phyloP scores from a whole-genome alignment of 2,888 invertebrate species.

The Barypeithes pellucidus region DNA sequence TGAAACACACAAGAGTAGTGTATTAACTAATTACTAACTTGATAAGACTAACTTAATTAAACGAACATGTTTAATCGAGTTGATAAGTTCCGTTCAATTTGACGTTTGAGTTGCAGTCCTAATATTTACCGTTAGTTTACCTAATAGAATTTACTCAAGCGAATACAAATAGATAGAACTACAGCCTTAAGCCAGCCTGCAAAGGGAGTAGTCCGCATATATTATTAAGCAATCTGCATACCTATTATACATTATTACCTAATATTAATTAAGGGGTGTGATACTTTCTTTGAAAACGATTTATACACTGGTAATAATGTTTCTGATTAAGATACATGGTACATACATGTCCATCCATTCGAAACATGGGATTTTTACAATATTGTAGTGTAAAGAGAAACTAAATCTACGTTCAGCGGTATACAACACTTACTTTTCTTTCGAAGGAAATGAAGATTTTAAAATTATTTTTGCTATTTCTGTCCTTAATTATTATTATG shows the following conservation, averaged over 20 bases:
- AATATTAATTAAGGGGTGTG: no score
- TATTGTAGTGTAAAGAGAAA: no score
- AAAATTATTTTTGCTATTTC: no score
- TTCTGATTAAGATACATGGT: no score
- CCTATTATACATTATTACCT: background rate
- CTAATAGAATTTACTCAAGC: conserved; percentile 41
- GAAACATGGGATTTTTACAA: no score
- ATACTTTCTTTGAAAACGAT: no score
- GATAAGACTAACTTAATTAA: conserved; percentile 46
- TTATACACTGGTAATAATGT: no score
- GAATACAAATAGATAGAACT: conserved; percentile 22
- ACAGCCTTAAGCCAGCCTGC: conserved; percentile 16
- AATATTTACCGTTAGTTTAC: conserved; percentile 49
- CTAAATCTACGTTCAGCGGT: no score
- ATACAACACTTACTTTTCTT: no score
- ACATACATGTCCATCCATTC: no score
- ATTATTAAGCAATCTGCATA: background rate
- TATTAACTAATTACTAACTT: conserved; percentile 33
- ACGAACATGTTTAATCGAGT: conserved; percentile 37
- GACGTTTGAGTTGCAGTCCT: conserved; percentile 40
- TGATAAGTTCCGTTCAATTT: conserved; percentile 40
- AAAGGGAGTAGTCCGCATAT: background rate
- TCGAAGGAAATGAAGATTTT: no score
- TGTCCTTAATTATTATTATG: no score
- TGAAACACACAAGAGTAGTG: background rate